Evolutionary conservation across 1,140 invertebrate species (phyloP).

Genomic region (Asbolus verrucosus): DNA sequence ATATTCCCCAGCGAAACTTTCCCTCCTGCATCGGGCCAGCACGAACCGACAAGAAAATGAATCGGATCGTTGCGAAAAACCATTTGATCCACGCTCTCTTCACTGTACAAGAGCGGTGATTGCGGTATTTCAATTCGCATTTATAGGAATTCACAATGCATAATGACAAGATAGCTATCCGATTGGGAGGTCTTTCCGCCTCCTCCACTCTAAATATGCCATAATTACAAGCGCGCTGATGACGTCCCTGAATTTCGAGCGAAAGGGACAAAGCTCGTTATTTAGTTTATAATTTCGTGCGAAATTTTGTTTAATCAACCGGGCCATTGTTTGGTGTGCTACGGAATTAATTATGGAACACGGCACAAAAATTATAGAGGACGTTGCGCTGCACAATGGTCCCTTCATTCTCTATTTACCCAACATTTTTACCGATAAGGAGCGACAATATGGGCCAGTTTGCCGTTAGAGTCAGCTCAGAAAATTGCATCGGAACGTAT

Average conservation of each 20-base stretch:
- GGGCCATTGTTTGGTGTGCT: slow-evolving; percentile 12
- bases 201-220: slow-evolving; percentile 50
- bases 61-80: slow-evolving; percentile 50
- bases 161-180: slow-evolving; percentile 60
- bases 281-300: slow-evolving; percentile 52
- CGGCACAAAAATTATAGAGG: background rate
- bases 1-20: slow-evolving; percentile 55
- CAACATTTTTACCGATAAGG: slow-evolving; percentile 7
- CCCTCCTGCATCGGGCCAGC: slow-evolving; percentile 47
- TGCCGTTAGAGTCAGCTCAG: background rate
- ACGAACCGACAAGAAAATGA: slow-evolving; percentile 18
- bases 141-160: slow-evolving; percentile 57
- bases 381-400: slow-evolving; percentile 5
- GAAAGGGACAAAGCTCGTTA: slow-evolving; percentile 53
- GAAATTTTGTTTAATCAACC: slow-evolving; percentile 48
- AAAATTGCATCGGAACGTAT: slow-evolving; percentile 22
- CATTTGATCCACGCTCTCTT: slow-evolving; percentile 47
- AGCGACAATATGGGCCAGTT: slow-evolving; percentile 18
- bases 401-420: background rate
- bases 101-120: slow-evolving; percentile 56
- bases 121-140: slow-evolving; percentile 61
- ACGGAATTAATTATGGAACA: slow-evolving; percentile 25
- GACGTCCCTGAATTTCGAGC: slow-evolving; percentile 37
- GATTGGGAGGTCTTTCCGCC: slow-evolving; percentile 51
- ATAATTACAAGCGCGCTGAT: slow-evolving; percentile 53